Base-by-base conservation (phyloP, 2,888 invertebrate genomes). In the Diarsia dahlii region DNA sequence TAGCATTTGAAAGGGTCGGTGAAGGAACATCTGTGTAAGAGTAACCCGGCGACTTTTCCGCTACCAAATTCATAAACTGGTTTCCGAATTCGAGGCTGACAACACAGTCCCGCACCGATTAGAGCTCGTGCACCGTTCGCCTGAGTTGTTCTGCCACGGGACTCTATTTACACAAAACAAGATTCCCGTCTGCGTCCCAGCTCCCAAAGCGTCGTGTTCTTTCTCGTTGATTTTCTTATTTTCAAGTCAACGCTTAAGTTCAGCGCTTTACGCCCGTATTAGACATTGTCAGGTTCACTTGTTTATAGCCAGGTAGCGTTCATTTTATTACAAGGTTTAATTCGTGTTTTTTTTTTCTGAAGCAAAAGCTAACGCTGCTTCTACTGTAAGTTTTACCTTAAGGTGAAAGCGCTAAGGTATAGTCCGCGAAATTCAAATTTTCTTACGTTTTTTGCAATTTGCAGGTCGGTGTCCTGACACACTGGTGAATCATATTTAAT, bases 161-260 rank as follows among this genome's bases (percentile, higher is more conserved):
- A 81, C 83, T 82, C 72, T 89, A 84, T 89, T 90, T 89, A 88
- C 88, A 88, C 88, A 87, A 85, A 82, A 86, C 87, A 86, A 77
- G 80, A 84, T 83, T 89, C 82, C 86, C 79, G 81, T 76, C 80
- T 74, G 74, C 74, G 79, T 87, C 84, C 86, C 63, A 63, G 45
- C 45, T 63, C 45, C 63, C 85, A 89, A 87, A 85, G 87, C 85
- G 75, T 28, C 60, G 60, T 74, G 74, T 84, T 76, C 79, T 76
- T 82, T 66, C 73, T 80, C 71, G 73, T 84, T 86, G 82, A 87
- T 87, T 87, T 84, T 88, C 76, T 84, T 87, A 86, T 84, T 88
- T 88, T 84, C 76, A 80, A 84, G 84, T 82, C 81, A 81, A 87
- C 87, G 85, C 74, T 90, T 89, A 77, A 82, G 72, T 84, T 76